Evolutionary conservation across 2,113 vertebrate species (phyloP), one percentile per base, ranked within the genome.

Genomic region (Carettochelys insculpta): DNA sequence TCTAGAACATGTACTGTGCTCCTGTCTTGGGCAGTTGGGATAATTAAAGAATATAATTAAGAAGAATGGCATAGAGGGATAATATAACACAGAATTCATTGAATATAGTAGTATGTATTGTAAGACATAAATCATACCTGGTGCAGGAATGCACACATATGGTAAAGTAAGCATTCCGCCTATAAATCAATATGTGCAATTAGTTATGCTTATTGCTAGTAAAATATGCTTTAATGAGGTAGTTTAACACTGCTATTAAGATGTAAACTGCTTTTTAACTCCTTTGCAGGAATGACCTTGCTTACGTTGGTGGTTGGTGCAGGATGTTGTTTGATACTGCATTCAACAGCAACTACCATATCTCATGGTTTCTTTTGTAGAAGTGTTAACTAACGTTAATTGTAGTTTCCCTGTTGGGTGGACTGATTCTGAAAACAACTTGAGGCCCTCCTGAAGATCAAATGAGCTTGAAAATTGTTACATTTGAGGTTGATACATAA

Each of bases 11-110:
- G 31, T 58, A 76, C 3, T 71, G 80, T 77, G 56, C 24, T 90
- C 29, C 83, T 94, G 86, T 92, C 87, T 83, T 85, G 41, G 77
- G 85, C 87, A 92, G 27, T 96, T 92, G 94, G 29, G n/a, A 91
- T 88, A 86, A 94, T 93, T 75, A 77, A 94, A 48, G 82, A 95
- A 96, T 91, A 50, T 76, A 94, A 85, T 95, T 90, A 95, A 85
- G 87, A 92, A 68, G 56, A 90, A 77, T 68, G 50, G 75, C 80
- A 82, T 34, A 81, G 52, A 86, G 77, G 41, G 83, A 78, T 82
- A 94, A 94, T 16, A 6, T 56, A 45, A 38, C 20, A 86, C 47
- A 92, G 50, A 58, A 93, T 93, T 95, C 94, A 95, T 94, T 94
- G 91, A 31, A 81, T 48, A 89, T 53, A 82, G 8, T 27, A 61